Evolutionary conservation across 2,888 invertebrate species (phyloP), one percentile per base, ranked within the genome.

Genomic region (Abrostola triplasia): DNA sequence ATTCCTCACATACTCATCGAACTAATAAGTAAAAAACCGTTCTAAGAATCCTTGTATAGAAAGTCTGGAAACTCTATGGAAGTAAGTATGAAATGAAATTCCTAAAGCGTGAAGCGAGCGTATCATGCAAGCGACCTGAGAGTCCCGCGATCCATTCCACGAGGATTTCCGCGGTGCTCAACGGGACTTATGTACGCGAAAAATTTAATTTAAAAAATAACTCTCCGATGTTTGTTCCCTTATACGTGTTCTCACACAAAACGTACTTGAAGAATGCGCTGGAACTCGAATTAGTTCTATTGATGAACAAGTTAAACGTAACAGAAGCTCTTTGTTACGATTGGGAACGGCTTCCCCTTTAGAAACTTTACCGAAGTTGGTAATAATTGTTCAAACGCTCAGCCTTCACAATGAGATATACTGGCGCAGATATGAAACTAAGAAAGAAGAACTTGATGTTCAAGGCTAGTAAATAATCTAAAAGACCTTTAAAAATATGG

Each of bases 121-220:
- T 67, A 62, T 72, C 73, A 81, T 63, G 72, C 70, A 60, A 63
- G 56, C 62, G 57, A 59, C 73, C 67, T 59, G 65, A 63, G 61
- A 74, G 75, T 70, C 67, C 74, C 67, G 64, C 59, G 70, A 84
- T 84, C 80, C 81, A 79, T 80, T 81, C 71, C 73, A 60, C 67
- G 65, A 73, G 81, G 81, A 82, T 85, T 84, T 83, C 75, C 78
- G 66, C 70, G 64, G 64, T 74, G 68, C 82, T 77, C 76, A 65
- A 65, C 74, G 59, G 76, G 84, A 81, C 82, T 84, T 83, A 83
- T 81, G 83, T 81, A 73, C 69, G 79, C 70, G 81, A 85, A 88
- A 88, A 87, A 86, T 87, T 85, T 87, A 87, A 88, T 88, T 88
- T 86, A 77, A 86, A 84, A 86, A 84, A 84, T 87, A 86, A 84